These are phyloP conservation scores for Premnoplex brunnescens DNA, from an alignment of 2,797 vertebrate species.

Conservation along the genomic window DNA sequence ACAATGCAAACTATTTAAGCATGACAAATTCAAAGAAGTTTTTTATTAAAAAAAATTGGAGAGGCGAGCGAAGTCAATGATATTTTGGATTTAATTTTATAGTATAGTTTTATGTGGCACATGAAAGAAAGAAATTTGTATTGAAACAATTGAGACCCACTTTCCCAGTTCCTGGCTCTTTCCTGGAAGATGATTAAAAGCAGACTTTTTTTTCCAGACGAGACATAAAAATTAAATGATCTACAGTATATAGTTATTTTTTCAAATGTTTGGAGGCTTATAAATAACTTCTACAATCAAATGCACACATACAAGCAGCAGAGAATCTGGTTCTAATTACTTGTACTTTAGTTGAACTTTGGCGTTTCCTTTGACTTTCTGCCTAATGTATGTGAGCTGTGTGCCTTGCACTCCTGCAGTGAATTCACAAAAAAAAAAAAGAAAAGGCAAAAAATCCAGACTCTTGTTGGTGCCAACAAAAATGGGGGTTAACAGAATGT, in stretches of 20 bases:
- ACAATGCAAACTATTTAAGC: slow-evolving; percentile 65
- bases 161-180: slow-evolving; percentile 65
- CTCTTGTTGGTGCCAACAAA: slow-evolving; percentile 80
- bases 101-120: slow-evolving; percentile 57
- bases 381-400: slow-evolving; percentile 84
- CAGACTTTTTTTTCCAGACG: slow-evolving; percentile 68
- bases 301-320: slow-evolving; percentile 58
- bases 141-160: slow-evolving; percentile 66
- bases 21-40: slow-evolving; percentile 38
- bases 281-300: slow-evolving; percentile 78
- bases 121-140: slow-evolving; percentile 62
- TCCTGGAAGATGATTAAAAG: slow-evolving; percentile 74
- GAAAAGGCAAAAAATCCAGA: slow-evolving; percentile 57
- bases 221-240: slow-evolving; percentile 74
- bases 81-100: slow-evolving; percentile 67
- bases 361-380: slow-evolving; percentile 88
- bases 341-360: slow-evolving; percentile 92
- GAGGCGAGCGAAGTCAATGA: not conserved
- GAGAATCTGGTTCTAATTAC: slow-evolving; percentile 89
- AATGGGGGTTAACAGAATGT: slow-evolving; percentile 81
- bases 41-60: slow-evolving; percentile 18
- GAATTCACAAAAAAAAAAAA: slow-evolving; percentile 68
- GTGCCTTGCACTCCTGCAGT: slow-evolving; percentile 78
- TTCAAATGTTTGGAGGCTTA: slow-evolving; percentile 71
- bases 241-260: slow-evolving; percentile 49